phyloP scores from a whole-genome alignment of 2,888 invertebrate genomes.

The Andrena camellia region DNA sequence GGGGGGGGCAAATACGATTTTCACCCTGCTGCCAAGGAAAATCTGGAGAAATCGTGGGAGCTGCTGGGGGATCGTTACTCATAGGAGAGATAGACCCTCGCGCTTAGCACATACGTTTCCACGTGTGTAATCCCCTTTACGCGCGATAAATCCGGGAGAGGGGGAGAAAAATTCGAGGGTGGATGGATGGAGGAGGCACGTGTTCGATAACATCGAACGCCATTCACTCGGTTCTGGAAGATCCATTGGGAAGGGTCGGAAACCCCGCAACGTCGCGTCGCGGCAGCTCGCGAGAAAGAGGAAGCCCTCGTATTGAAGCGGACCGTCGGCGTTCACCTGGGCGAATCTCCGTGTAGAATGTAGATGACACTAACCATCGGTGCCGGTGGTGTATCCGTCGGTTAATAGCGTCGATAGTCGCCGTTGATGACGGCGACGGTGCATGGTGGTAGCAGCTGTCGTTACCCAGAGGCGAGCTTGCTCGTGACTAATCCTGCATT shows the following conservation, averaged over 20 bases:
- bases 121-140: constrained; percentile 35
- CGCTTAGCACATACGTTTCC: background rate
- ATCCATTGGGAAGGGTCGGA: constrained; percentile 56
- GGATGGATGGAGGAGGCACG: constrained; percentile 6
- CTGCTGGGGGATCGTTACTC: background rate
- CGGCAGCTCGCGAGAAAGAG: constrained; percentile 26
- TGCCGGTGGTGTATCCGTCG: constrained; percentile 59
- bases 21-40: too few species aligned
- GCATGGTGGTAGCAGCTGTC: constrained; percentile 80
- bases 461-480: constrained; percentile 81
- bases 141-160: constrained; percentile 34
- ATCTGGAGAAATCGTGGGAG: background rate
- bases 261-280: constrained; percentile 53
- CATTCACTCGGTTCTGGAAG: constrained; percentile 48
- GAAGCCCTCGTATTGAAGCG: constrained; percentile 55
- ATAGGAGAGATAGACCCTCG: background rate
- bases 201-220: constrained; percentile 44
- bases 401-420: constrained; percentile 69
- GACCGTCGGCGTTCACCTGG: constrained; percentile 47
- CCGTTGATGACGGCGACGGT: constrained; percentile 69
- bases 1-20: too few species aligned
- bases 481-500: constrained; percentile 82
- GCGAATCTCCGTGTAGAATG: constrained; percentile 53
- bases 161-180: constrained; percentile 40
- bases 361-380: constrained; percentile 62